Evolutionary conservation across 2,113 vertebrate genomes (phyloP).

Genomic region (Microcebus jonahi): DNA sequence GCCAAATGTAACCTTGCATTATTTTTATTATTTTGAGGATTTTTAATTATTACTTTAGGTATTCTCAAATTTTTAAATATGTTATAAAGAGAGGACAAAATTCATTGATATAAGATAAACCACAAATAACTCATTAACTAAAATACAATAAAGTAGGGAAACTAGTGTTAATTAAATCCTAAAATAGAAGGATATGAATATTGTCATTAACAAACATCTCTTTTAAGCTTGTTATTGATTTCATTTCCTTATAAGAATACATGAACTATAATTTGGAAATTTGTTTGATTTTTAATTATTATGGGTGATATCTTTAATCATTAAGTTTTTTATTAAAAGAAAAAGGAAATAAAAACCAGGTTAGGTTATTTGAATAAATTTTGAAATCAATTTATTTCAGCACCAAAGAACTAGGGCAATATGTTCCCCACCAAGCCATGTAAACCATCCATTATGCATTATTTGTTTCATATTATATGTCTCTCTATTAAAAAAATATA

Average conservation of each 20-base stretch:
- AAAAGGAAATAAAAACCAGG: neutral
- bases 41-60: neutral
- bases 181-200: neutral
- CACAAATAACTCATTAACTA: neutral
- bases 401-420: neutral
- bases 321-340: neutral
- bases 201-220: neutral
- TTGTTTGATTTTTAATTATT: slow-evolving; percentile 23
- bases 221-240: neutral
- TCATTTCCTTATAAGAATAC: neutral
- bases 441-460: neutral
- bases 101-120: neutral
- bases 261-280: neutral
- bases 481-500: neutral
- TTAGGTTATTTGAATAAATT: neutral
- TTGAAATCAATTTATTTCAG: slow-evolving; percentile 30
- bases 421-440: neutral
- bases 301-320: neutral
- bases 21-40: neutral
- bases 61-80: neutral
- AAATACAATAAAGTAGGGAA: neutral
- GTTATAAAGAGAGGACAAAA: neutral
- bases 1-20: neutral
- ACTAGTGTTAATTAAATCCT: neutral
- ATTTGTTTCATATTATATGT: neutral